Evolutionary conservation across 2,797 vertebrate genomes (phyloP), one percentile per base, ranked within the genome.

Genomic region (Takifugu ocellatus): DNA sequence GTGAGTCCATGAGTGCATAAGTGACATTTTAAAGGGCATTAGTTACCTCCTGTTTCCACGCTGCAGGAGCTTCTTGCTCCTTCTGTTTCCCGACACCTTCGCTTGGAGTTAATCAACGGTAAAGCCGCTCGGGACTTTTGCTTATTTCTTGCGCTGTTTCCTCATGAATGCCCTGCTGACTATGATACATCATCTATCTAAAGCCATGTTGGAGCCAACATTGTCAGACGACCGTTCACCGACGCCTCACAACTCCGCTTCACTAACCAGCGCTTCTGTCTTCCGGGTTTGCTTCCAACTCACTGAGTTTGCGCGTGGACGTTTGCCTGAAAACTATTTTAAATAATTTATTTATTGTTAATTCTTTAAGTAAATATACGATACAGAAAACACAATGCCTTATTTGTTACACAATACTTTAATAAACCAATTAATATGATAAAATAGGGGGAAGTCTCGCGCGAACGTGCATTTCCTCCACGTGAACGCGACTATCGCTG

Each of bases 101-200:
- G 25, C 31, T 43, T 0, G 5, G 24, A 10, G 39, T 50, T 24
- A 50, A 58, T 24, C 14, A 49, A 54, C 60, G 25, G 16, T 16
- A 12, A 21, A 17, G 47, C 60, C 63, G 65, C 57, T 3, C n/a
- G 52, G 61, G 69, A 70, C 68, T 63, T 64, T 51, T 17, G 17
- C 50, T 51, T 73, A 70, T 72, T 84, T 85, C 71, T 77, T 84
- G 3, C 84, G 84, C 52, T 77, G 75, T 75, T 82, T 86, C 76
- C 54, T 80, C 84, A 88, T 84, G 58, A 58, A 79, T 16, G 45
- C 54, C 16, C n/a, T 46, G 3, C 10, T 21, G 21, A 2, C 2
- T 14, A 10, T 3, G 1, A 51, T 47, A n/a, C 2, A 15, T 57
- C 2, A 15, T 57, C 0, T 53, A 0, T 1, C 16, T 51, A 5